Evolutionary conservation across 2,113 vertebrate genomes (phyloP).

Genomic region (Emberiza fucata): DNA sequence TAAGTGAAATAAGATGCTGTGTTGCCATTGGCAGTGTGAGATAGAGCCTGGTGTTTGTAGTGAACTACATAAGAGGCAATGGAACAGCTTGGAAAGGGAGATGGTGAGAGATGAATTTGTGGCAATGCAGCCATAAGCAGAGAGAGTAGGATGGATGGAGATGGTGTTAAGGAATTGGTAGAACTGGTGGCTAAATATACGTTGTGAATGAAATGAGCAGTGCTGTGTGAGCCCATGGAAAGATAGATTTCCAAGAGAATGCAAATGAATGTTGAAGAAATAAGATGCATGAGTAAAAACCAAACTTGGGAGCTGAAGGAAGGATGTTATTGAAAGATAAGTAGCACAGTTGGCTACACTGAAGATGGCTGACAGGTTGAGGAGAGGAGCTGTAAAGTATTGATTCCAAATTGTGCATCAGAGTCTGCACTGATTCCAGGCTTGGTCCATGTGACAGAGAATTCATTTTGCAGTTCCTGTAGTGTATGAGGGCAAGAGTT

Average conservation of each 20-base stretch:
- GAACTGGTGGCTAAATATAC: neutral
- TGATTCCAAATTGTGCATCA: neutral
- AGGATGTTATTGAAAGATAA: neutral
- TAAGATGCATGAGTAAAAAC: neutral
- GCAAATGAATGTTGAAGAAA: neutral
- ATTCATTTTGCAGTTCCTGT: neutral
- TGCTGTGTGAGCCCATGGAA: neutral
- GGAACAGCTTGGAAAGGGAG: neutral
- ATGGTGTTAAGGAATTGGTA: neutral
- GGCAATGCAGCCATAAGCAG: neutral
- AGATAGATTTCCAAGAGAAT: neutral
- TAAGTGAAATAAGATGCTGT: neutral
- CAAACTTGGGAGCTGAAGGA: neutral
- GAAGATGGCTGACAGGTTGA: neutral
- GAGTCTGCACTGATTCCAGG: neutral
- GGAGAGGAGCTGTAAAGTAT: neutral
- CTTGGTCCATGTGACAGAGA: neutral
- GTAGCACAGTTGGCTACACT: neutral
- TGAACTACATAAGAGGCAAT: neutral
- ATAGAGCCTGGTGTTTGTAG: fast-evolving
- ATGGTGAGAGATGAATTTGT: neutral
- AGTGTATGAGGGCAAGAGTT: neutral
- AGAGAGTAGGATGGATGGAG: neutral
- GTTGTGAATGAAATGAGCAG: neutral
- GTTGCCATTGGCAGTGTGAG: neutral